Evolutionary conservation across 2,113 vertebrate genomes (phyloP).

Genomic region (Anas platyrhynchos): DNA sequence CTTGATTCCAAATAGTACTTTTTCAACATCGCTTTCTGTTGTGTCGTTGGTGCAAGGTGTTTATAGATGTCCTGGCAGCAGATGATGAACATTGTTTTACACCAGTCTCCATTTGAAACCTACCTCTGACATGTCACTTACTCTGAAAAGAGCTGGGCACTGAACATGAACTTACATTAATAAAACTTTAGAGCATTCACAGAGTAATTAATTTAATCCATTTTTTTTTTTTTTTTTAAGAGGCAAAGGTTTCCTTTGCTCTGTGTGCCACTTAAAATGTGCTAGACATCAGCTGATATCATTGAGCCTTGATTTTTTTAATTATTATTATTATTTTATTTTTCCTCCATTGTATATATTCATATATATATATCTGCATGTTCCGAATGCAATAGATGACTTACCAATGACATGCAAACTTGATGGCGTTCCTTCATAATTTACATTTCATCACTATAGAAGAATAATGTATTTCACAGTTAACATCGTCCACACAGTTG

Average conservation of each 20-base stretch:
- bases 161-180: rapidly evolving
- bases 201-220: background rate
- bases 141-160: background rate
- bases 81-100: background rate
- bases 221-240: background rate
- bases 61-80: background rate
- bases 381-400: background rate
- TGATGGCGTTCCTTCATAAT: background rate
- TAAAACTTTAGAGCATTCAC: background rate
- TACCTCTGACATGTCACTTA: background rate
- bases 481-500: background rate
- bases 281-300: background rate
- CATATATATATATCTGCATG: rapidly evolving
- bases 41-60: rapidly evolving
- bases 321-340: too few species aligned
- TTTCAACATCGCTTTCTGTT: background rate
- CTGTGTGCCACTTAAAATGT: background rate
- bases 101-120: background rate
- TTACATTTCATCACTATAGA: background rate
- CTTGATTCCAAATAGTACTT: background rate
- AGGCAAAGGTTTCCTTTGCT: background rate
- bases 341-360: background rate
- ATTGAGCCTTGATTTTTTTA: background rate
- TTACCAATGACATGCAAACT: background rate
- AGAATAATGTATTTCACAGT: background rate